Base-by-base conservation (phyloP, 2,888 invertebrate species). In the Agelastica alni region DNA sequence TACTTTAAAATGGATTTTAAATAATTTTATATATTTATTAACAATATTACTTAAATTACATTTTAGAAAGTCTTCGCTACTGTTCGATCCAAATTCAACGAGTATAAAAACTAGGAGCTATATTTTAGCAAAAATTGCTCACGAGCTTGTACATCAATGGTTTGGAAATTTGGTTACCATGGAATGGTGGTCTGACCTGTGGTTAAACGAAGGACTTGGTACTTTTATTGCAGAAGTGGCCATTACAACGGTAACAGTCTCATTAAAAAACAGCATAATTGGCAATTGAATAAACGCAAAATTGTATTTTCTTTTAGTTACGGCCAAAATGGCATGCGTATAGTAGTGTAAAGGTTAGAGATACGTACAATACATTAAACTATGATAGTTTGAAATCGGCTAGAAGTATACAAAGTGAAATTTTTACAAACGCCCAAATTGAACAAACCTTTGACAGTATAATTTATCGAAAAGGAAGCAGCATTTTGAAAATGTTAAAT, bases 111-210 rank as follows among this genome's bases (percentile, higher is more conserved):
- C 68, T 2, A 70, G 65, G 58, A 70, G 69, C 36, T 62, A 66
- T 20, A 67, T 72, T 39, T 67, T 82, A n/a, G 80, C 81, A 1
- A 80, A 80, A 59, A 73, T 86, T 5, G 81, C 84, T 0, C 88
- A 89, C 68, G 88, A 89, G 68, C 71, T 91, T 6, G 84, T 87
- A 0, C 90, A 89, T 70, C 88, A 87, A 77, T 88, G 88, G 88
- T 87, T 87, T 71, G 88, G 88, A 1, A 84, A 87, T 77, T 76
- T 87, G 9, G 85, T 87, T 53, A 85, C 86, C 1, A 84, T 85
- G 77, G 74, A 77, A 10, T 86, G 86, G 86, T 88, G 87, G 88
- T 81, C 81, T n/a, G 83, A 84, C 61, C 75, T 84, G 3, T 88
- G 87, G 87, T 77, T 88, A 9, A 86, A 85, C 63, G 87, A 88